Evolutionary conservation across 2,888 invertebrate species (phyloP), one percentile per base, ranked within the genome.

Genomic region (Lobophora halterata): DNA sequence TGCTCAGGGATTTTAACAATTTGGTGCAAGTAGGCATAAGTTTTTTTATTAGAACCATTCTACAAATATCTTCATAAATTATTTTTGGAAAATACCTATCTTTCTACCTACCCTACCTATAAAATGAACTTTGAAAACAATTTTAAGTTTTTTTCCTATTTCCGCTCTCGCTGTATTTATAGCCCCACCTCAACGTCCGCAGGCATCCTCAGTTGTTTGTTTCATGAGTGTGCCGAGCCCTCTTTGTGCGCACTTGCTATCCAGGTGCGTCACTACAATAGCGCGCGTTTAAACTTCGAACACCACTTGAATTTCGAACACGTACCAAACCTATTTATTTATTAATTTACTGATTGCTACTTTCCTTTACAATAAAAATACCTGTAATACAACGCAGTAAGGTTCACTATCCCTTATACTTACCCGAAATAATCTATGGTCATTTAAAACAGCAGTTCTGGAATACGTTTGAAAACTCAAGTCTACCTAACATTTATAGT

Each of bases 251-350:
- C 44, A 44, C 45, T 53, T 30, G 17, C 41, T 34, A 51, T 49
- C 66, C 69, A 67, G 67, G 67, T 68, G 65, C 44, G 46, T 34
- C 37, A 44, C 50, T 49, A 52, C 58, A 58, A 51, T 53, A 26
- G 18, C 27, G 49, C 44, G 27, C 43, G 44, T 55, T 49, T 31
- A 31, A 27, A 32, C 1, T 45, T 27, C 21, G 49, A 54, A 57
- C 47, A 49, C 44, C 56, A 63, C 61, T 65, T 52, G 37, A 51
- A 53, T 52, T 49, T 41, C 13, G 31, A 58, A 59, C 51, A 55
- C 48, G 45, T 53, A 49, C 38, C 37, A 53, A 54, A 50, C 40
- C 23, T 39, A 52, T 60, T 56, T 51, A 48, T 51, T 43, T 47
- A 43, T 35, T 31, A 37, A 49, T 30, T 28, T 36, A 27, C 29